Evolutionary conservation across 2,888 invertebrate species (phyloP), one percentile per base, ranked within the genome.

Genomic region (Standfussiana lucernea): DNA sequence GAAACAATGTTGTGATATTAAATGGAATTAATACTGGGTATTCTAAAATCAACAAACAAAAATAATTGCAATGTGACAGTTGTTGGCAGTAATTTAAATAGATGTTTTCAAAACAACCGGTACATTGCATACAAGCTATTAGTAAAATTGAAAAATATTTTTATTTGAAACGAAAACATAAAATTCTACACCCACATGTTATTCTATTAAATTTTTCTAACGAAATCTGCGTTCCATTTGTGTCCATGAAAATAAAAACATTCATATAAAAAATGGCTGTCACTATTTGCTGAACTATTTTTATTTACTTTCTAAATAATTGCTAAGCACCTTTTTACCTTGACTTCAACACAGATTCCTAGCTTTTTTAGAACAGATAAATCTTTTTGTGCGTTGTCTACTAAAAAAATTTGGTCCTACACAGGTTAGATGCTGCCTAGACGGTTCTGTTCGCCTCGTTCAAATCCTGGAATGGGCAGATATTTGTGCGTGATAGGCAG

Each of bases 61-160:
- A 50, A 50, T 40, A 53, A 66, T 32, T 53, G 45, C 15, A 11
- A 47, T n/a, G 13, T 75, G 76, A 35, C 76, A 45, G 56, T 42
- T 67, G 53, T 40, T n/a, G 68, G 8, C 15, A 37, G 40, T 72
- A 68, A 70, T 76, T 80, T 37, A 53, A 77, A 80, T 72, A 50
- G 21, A 79, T 78, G 61, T 62, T 83, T 70, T 66, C 15, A 61
- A 83, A 83, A 40, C 28, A 53, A 35, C 37, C 15, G 8, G 35
- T 47, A 42, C 62, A 68, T 75, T 32, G 66, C 50, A 32, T 37
- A n/a, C 10, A 13, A 47, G 67, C 28, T 32, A 68, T 56, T 40
- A 35, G 35, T 61, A 35, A 82, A 68, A 76, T 10, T 35, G n/a
- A 56, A 64, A 67, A 68, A 1, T n/a, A 64, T 61, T 66, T 66